Base-by-base conservation (phyloP, 1,140 invertebrate species). In the Stenopsyche tienmushanensis region DNA sequence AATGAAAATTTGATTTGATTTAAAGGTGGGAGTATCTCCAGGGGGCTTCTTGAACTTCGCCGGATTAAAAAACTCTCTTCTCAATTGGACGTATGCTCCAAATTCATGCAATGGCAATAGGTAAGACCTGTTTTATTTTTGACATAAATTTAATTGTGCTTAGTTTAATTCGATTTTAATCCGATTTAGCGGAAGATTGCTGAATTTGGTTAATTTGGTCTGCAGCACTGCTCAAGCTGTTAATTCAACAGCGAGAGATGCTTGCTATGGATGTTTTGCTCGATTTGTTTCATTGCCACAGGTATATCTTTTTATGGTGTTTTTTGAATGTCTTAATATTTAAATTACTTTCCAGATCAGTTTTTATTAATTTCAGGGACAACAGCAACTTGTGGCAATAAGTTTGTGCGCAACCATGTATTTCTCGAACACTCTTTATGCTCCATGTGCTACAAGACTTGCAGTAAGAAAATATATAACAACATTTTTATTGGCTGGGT, bases 141-240 rank as follows among this genome's bases (percentile, higher is more conserved):
- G 39, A 34, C 8, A n/a, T 26, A 9, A 57, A 39, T 15, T 24
- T 47, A 13, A 59, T 44, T 45, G 29, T 45, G 39, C 13, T 50
- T 62, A 49, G n/a, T 34, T 49, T 29, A 23, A 1, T 47, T 45
- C 23, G 24, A 26, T 26, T 53, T 53, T 26, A 10, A 24, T 10
- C 18, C 8, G 18, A 73, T 71, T 52, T 66, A 82, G 80, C 23
- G 71, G 69, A 1, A 75, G 77, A 66, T 67, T 83, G 15, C 76
- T 82, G 66, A 80, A 79, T 71, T 73, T 83, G 53, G 66, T 83
- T 1, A 83, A 80, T 70, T 64, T 83, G n/a, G 77, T 82, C 24
- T 83, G 81, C 68, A 83, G 80, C 64, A 80, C 78, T 25, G 80
- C 81, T 10, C 80, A 83, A 70, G 76, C 79, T 21, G 77, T 77